phyloP scores from a whole-genome alignment of 2,797 vertebrate genomes.

The Masticophis lateralis region DNA sequence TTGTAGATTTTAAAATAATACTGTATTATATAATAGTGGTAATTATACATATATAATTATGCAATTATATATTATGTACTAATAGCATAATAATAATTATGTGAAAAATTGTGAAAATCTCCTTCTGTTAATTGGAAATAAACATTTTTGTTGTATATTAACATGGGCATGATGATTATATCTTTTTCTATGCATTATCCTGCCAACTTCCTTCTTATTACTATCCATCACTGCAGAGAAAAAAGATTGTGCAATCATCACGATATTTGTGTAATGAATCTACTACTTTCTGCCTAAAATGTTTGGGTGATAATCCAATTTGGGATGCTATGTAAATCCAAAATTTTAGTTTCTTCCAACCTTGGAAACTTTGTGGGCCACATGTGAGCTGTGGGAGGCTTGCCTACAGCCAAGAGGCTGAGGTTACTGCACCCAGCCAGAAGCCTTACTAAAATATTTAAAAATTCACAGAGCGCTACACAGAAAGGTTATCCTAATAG shows the following conservation, averaged over 20 bases:
- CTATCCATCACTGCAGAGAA: not conserved
- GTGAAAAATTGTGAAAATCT: not conserved
- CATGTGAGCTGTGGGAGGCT: not conserved
- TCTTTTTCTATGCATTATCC: not conserved
- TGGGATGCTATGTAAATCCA: not conserved
- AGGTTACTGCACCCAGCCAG: not conserved
- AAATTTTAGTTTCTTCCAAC: not conserved
- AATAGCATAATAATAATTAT: not conserved
- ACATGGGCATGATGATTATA: not conserved
- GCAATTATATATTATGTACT: not conserved
- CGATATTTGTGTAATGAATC: not conserved
- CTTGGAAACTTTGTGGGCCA: not conserved
- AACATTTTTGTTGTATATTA: not conserved
- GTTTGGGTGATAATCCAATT: not conserved
- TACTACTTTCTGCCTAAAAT: not conserved
- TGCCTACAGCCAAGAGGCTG: not conserved
- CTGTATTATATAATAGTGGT: not conserved
- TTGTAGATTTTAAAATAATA: not conserved
- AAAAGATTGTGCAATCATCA: not conserved
- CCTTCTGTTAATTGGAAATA: not conserved
- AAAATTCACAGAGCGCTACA: not conserved
- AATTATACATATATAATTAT: not conserved
- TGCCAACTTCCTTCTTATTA: not conserved
- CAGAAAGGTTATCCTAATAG: not conserved
- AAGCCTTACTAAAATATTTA: not conserved